A percentile compares a stretch with the other conserved stretches of the same genome.
These are phyloP conservation scores for Synergus itoensis DNA, from an alignment of 2,888 invertebrate species.

Conservation along the genomic window DNA sequence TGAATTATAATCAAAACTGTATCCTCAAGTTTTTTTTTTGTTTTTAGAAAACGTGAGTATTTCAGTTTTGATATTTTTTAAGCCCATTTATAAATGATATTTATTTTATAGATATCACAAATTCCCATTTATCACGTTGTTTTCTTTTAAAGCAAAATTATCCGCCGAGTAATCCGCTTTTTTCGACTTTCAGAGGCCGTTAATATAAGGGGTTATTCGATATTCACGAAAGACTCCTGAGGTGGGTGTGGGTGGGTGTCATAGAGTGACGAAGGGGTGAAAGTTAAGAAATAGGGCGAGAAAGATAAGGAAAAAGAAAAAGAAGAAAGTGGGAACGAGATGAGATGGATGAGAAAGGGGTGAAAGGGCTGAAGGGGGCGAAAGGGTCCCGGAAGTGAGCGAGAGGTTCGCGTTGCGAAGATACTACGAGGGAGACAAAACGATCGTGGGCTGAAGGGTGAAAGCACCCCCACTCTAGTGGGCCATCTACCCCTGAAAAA, in stretches of 20 bases:
- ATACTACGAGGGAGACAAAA: conserved; percentile 42
- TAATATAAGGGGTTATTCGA: not conserved
- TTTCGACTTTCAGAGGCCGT: not conserved
- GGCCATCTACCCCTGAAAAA: conserved; percentile 75
- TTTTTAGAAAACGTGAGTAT: too few species aligned
- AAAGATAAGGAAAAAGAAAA: conserved; percentile 5
- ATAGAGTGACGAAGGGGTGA: not conserved
- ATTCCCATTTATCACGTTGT: too few species aligned
- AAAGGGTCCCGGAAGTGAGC: conserved; percentile 1
- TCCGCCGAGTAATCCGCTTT: not conserved
- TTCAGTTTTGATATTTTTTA: too few species aligned
- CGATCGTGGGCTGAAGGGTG: conserved; percentile 46
- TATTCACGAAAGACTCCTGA: not conserved
- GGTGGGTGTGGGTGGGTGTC: not conserved
- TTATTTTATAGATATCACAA: too few species aligned
- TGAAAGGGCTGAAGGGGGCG: not conserved
- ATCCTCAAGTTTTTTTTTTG: too few species aligned
- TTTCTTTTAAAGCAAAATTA: too few species aligned
- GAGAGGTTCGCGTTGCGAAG: not conserved
- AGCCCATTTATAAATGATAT: too few species aligned
- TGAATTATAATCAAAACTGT: too few species aligned
- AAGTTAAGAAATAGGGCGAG: not conserved
- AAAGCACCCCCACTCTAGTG: conserved; percentile 52
- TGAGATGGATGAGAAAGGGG: not conserved
- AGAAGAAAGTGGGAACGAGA: not conserved